Evolutionary conservation across 1,140 invertebrate genomes (phyloP), one percentile per base, ranked within the genome.

Genomic region (Maconellicoccus hirsutus): DNA sequence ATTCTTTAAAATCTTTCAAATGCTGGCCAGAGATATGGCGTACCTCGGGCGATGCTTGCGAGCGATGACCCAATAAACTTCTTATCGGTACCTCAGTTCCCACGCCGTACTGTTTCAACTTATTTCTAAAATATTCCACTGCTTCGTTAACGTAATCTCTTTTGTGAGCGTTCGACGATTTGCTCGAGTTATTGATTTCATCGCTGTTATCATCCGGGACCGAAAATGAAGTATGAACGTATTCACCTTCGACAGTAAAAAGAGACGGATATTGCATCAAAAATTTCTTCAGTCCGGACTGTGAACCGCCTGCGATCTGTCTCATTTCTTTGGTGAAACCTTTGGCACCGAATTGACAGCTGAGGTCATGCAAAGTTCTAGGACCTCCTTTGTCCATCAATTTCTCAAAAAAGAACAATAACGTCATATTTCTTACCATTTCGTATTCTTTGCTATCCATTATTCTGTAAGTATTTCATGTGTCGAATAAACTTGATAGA

Each of bases 391-490:
- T 96, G 79, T 96, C 93, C 83, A 97, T 85, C 71, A 98, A 83
- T 78, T 93, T 88, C 81, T 98, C 95, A 76, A 97, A 88, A 81
- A 97, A 97, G 81, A 98, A 98, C 75, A 98, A 84, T 73, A 98
- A 83, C 72, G 95, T 97, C 85, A 94, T 88, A 79, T 98, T 96
- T 78, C 92, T 84, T 74, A 92, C 89, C 80, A 90, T 85, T 84
- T 96, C 94, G 81, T 96, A 96, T 80, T 94, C 92, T 79, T 90
- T 89, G 78, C 90, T 91, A 79, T 96, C 92, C 92, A 95, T 95
- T 75, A 77, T 82, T 59, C 10, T 14, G 61, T 4, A 23, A 23
- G 10, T 23, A 22, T 25, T 4, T 52, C 6, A 52, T 14, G 42
- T 52, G 3, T 33, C 29, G 12, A 33, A 33, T 33, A 33, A 33